phyloP scores from a whole-genome alignment of 1,140 invertebrate genomes.

The Neotoxoptera formosana region DNA sequence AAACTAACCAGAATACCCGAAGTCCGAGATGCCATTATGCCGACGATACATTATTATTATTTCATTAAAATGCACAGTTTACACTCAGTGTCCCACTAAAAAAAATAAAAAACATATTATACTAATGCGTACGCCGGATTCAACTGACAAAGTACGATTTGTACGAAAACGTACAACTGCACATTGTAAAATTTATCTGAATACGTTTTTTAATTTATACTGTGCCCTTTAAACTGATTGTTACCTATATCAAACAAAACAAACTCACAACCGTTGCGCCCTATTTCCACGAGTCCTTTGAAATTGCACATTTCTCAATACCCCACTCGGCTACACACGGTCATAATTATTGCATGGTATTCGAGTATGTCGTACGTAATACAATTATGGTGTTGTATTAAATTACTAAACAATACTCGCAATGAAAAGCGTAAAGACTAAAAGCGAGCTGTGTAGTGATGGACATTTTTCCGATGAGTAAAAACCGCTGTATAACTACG shows the following conservation, averaged over 20 bases:
- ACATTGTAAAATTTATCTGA: neutral
- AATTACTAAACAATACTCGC: no score
- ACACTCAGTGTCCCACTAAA: no score
- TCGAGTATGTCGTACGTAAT: no score
- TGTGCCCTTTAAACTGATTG: no score
- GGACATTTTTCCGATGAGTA: neutral
- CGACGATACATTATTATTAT: neutral
- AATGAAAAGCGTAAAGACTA: no score
- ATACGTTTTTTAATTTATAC: neutral
- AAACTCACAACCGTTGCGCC: neutral
- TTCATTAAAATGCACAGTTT: no score
- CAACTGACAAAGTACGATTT: neutral
- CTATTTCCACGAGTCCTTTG: neutral
- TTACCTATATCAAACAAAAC: neutral
- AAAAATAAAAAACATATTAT: neutral
- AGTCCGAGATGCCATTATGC: neutral
- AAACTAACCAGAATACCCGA: neutral
- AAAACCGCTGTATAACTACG: neutral
- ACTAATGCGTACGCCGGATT: neutral
- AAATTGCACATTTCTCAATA: neutral
- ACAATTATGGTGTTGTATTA: no score
- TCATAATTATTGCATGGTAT: no score
- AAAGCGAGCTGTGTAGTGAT: no score
- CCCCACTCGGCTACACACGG: no score
- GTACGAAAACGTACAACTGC: neutral